Conservation (phyloP, 2,888 invertebrate genomes). For the Timema podura region DNA sequence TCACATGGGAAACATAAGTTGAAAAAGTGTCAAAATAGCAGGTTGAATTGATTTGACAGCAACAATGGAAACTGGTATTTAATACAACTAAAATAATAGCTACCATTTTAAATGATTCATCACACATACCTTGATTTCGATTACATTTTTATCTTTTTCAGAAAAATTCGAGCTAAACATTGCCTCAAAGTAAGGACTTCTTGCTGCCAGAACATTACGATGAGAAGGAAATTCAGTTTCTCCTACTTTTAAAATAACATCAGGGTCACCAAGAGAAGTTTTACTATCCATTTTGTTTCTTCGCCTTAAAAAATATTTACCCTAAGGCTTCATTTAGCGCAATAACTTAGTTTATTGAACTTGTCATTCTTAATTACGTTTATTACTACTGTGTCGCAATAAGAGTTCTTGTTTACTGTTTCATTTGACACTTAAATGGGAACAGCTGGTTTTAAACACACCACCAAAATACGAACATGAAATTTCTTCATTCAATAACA, state of each 20-base stretch:
- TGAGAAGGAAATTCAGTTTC: constrained; percentile 36
- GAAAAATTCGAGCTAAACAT: constrained; percentile 47
- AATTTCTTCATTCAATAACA: no score
- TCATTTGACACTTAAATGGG: no score
- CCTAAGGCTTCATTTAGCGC: no score
- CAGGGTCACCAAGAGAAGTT: constrained; percentile 6
- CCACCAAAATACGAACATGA: no score
- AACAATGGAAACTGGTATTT: background rate
- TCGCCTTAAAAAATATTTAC: no score
- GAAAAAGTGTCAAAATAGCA: background rate
- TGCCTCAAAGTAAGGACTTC: constrained; percentile 48
- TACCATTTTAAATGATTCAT: background rate
- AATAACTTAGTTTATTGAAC: no score
- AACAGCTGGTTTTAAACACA: no score
- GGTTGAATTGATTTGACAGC: background rate
- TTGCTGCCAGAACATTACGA: constrained; percentile 39
- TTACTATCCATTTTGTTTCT: no score
- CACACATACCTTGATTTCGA: constrained; percentile 41
- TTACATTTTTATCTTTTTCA: constrained; percentile 41
- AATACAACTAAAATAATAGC: no score
- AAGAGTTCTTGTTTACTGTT: no score
- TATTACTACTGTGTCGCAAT: no score
- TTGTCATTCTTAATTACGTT: no score
- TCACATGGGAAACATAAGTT: background rate
- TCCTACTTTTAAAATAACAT: constrained; percentile 22